phyloP scores from a whole-genome alignment of 2,888 invertebrate species.

The Dione juno region DNA sequence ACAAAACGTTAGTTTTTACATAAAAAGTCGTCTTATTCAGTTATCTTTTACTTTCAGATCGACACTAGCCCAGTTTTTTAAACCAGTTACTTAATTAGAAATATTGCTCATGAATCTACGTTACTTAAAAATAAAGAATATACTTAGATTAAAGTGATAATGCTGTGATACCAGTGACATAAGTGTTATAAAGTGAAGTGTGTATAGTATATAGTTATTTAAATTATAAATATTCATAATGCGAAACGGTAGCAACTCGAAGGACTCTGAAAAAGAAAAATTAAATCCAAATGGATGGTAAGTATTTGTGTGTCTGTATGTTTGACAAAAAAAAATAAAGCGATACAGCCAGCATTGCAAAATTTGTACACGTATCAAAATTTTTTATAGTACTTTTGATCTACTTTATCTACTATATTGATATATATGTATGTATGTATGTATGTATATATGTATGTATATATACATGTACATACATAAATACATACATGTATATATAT shows the following conservation, averaged over 20 bases:
- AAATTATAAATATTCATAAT: constrained; percentile 35
- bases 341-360: neutral
- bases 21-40: constrained; percentile 7
- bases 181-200: constrained; percentile 33
- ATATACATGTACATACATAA: too few species aligned
- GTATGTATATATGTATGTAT: too few species aligned
- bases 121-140: constrained; percentile 2
- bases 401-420: too few species aligned
- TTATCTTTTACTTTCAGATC: constrained; percentile 24
- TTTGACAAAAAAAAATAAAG: neutral
- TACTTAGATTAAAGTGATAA: constrained; percentile 20
- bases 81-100: constrained; percentile 23
- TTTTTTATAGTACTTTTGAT: neutral
- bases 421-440: too few species aligned
- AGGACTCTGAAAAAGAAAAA: constrained; percentile 70
- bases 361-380: neutral
- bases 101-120: constrained; percentile 6
- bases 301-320: constrained; percentile 49
- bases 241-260: constrained; percentile 42
- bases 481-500: too few species aligned
- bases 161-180: constrained; percentile 28
- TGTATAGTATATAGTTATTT: constrained; percentile 19
- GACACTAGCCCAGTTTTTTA: constrained; percentile 23
- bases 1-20: neutral
- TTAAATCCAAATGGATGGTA: constrained; percentile 70